Conservation (phyloP, 2,797 vertebrate genomes). For the Ctenopoma multispine region DNA sequence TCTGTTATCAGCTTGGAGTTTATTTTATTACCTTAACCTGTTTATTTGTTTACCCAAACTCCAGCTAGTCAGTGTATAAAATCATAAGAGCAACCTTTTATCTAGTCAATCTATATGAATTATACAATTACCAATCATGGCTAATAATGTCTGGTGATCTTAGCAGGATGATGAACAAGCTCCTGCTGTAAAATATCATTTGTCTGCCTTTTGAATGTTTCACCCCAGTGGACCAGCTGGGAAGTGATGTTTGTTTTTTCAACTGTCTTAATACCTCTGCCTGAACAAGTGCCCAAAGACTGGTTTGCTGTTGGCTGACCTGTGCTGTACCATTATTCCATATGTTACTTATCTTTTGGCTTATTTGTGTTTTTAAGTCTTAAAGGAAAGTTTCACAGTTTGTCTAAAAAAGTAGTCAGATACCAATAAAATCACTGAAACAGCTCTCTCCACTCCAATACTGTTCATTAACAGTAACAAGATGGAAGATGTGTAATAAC, state of each 20-base stretch:
- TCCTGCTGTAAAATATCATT: conserved; percentile 28
- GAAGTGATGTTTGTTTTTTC: conserved; percentile 14
- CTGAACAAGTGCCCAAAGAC: neutral
- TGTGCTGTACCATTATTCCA: neutral
- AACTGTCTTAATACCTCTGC: neutral
- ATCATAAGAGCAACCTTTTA: neutral
- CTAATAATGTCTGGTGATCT: conserved; percentile 20
- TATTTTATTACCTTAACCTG: conserved; percentile 20
- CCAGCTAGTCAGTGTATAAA: neutral
- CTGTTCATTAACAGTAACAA: too few species aligned
- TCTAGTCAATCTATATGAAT: neutral
- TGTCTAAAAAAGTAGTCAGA: too few species aligned
- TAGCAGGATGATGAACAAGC: conserved; percentile 17
- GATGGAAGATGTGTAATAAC: too few species aligned
- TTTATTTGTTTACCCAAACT: conserved; percentile 14
- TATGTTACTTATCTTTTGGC: conserved; percentile 3
- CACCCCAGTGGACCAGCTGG: neutral
- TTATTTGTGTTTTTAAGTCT: conserved; percentile 4
- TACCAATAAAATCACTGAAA: too few species aligned
- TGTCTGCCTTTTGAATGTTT: conserved; percentile 19
- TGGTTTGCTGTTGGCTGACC: neutral
- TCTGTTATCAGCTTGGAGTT: conserved; percentile 24
- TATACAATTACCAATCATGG: conserved; percentile 2
- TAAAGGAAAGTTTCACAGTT: too few species aligned
- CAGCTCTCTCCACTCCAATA: too few species aligned